A percentile compares a stretch with the other conserved stretches of the same genome.
phyloP scores from a whole-genome alignment of 2,888 invertebrate species.

The Spilosoma lubricipeda region DNA sequence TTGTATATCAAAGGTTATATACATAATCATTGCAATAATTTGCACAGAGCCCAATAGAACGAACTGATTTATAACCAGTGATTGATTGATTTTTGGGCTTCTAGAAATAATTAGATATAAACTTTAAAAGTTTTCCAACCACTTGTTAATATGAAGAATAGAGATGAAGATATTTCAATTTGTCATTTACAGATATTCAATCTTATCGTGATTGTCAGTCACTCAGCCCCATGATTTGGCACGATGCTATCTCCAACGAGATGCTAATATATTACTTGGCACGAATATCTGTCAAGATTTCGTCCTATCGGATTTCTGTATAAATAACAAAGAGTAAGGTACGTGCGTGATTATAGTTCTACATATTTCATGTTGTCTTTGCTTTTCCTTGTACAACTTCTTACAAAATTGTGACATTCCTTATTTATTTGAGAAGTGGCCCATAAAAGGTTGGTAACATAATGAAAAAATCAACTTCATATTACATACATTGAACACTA shows the following conservation, averaged over 20 bases:
- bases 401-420: constrained; percentile 60
- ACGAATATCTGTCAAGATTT: constrained; percentile 64
- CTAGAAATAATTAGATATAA: constrained; percentile 36
- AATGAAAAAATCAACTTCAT: neutral
- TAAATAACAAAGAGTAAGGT: constrained; percentile 65
- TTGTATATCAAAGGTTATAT: constrained; percentile 50
- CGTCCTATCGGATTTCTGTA: constrained; percentile 74
- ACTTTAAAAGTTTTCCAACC: constrained; percentile 38
- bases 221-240: constrained; percentile 66
- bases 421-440: neutral
- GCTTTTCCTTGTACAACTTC: constrained; percentile 56
- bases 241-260: constrained; percentile 74
- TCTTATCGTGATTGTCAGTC: constrained; percentile 59
- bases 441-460: neutral
- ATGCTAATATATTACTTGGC: constrained; percentile 84
- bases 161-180: constrained; percentile 53
- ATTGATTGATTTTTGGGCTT: constrained; percentile 55
- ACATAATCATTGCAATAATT: constrained; percentile 47
- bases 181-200: constrained; percentile 55
- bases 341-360: constrained; percentile 57
- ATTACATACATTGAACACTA: too few relatives aligned
- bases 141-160: constrained; percentile 43
- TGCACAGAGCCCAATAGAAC: constrained; percentile 38
- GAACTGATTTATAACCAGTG: constrained; percentile 53
- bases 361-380: constrained; percentile 58